phyloP scores from a whole-genome alignment of 2,888 invertebrate species.

The Brachypalpus laphriformis region DNA sequence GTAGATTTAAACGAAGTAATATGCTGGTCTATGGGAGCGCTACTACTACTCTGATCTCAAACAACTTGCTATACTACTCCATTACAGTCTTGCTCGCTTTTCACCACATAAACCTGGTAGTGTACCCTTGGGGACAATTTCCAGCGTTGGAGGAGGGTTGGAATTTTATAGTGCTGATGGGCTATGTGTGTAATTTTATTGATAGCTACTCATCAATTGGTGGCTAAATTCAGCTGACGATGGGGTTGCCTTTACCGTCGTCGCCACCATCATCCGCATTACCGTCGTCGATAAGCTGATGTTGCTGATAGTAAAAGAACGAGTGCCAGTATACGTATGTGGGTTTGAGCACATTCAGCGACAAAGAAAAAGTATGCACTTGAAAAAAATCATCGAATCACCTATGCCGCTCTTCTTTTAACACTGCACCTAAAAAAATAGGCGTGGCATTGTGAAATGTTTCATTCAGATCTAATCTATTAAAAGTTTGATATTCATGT shows the following conservation, averaged over 20 bases:
- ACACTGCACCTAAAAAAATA: neutral
- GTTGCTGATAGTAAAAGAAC: slow-evolving; percentile 34
- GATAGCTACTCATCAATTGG: slow-evolving; percentile 74
- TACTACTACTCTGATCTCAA: slow-evolving; percentile 28
- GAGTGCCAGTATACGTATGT: slow-evolving; percentile 15
- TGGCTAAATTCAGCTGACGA: slow-evolving; percentile 71
- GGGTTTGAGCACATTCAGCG: slow-evolving; percentile 31
- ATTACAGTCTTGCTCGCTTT: slow-evolving; percentile 59
- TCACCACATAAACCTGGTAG: slow-evolving; percentile 70
- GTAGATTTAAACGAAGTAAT: slow-evolving; percentile 72
- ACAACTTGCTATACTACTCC: slow-evolving; percentile 45
- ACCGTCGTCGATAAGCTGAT: slow-evolving; percentile 43
- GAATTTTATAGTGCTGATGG: slow-evolving; percentile 67
- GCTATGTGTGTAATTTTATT: slow-evolving; percentile 72
- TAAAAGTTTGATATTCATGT: too few relatives aligned
- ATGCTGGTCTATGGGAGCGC: slow-evolving; percentile 70
- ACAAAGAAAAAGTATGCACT: neutral
- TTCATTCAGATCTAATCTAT: too few relatives aligned
- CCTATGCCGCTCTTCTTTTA: too few relatives aligned
- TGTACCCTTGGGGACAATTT: slow-evolving; percentile 71
- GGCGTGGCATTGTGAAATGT: too few relatives aligned
- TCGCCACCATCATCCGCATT: neutral
- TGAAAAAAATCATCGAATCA: neutral
- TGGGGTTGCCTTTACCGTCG: slow-evolving; percentile 49
- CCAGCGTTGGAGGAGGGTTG: slow-evolving; percentile 52